Evolutionary conservation across 2,113 vertebrate species (phyloP).

Genomic region (Psittacara wagleri): DNA sequence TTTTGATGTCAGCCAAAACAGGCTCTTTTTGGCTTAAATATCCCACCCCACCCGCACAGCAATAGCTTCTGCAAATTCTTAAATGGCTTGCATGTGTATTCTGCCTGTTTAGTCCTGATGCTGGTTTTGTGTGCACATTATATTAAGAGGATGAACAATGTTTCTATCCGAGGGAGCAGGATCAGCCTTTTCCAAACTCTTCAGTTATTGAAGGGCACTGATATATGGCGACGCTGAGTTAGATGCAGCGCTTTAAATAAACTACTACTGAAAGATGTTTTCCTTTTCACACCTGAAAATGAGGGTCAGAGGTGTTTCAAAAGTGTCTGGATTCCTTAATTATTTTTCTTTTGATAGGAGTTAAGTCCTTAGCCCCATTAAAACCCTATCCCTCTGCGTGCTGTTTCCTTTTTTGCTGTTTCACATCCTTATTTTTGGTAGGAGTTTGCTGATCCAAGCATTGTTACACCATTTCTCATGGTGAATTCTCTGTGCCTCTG

Average conservation of each 20-base stretch:
- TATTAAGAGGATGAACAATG: not conserved
- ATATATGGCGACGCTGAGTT: not conserved
- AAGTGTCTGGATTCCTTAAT: not conserved
- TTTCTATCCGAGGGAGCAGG: not conserved
- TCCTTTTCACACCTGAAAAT: not conserved
- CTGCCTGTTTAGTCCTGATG: not conserved
- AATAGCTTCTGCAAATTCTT: not conserved
- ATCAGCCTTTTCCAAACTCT: not conserved
- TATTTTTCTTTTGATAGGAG: not conserved
- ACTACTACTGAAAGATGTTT: not conserved
- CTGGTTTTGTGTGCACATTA: not conserved
- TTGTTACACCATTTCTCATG: not conserved
- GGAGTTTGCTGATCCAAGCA: not conserved
- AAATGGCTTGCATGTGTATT: not conserved
- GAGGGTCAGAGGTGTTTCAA: not conserved
- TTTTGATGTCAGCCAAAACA: not conserved
- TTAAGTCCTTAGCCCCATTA: not conserved
- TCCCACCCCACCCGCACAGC: not conserved
- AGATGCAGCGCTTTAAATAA: not conserved
- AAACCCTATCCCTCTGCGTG: not conserved
- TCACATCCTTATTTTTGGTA: not conserved
- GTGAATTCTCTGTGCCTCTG: not conserved
- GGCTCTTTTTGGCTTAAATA: not conserved
- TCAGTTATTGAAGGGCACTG: not conserved
- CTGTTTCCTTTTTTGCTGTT: not conserved